Conservation (phyloP, 2,797 vertebrate species). For the Rhynchotus rufescens region DNA sequence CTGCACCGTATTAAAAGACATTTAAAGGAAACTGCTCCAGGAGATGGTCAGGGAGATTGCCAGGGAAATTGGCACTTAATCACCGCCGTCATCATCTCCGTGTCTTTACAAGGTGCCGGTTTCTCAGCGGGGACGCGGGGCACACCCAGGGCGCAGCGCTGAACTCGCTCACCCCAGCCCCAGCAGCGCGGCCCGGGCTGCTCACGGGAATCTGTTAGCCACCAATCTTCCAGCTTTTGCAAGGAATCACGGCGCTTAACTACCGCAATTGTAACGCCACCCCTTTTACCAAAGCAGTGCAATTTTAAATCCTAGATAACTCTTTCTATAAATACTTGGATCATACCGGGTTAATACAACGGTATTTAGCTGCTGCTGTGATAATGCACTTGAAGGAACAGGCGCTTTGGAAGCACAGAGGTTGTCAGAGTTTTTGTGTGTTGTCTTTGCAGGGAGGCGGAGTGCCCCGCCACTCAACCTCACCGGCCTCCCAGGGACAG, state of each 20-base stretch:
- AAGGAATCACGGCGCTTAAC: neutral
- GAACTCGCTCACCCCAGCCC: neutral
- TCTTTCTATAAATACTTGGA: neutral
- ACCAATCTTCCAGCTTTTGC: neutral
- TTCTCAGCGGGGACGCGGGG: neutral
- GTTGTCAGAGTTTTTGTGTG: neutral
- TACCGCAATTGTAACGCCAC: neutral
- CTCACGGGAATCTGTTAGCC: neutral
- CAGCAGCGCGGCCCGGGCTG: neutral
- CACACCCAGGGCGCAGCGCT: neutral
- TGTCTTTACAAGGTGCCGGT: neutral
- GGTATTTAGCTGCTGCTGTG: neutral
- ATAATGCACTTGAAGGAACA: neutral
- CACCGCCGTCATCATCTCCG: neutral
- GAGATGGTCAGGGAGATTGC: neutral
- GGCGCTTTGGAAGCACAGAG: neutral
- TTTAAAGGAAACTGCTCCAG: neutral
- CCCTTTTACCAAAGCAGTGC: neutral
- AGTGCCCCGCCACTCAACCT: constrained; percentile 96
- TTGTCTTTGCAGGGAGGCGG: constrained; percentile 84
- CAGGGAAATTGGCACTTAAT: neutral
- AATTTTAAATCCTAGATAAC: neutral
- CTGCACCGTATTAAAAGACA: neutral
- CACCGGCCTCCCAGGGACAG: constrained; percentile 95
- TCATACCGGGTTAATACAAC: neutral